phyloP scores from a whole-genome alignment of 2,113 vertebrate genomes.

The Tenrec ecaudatus region DNA sequence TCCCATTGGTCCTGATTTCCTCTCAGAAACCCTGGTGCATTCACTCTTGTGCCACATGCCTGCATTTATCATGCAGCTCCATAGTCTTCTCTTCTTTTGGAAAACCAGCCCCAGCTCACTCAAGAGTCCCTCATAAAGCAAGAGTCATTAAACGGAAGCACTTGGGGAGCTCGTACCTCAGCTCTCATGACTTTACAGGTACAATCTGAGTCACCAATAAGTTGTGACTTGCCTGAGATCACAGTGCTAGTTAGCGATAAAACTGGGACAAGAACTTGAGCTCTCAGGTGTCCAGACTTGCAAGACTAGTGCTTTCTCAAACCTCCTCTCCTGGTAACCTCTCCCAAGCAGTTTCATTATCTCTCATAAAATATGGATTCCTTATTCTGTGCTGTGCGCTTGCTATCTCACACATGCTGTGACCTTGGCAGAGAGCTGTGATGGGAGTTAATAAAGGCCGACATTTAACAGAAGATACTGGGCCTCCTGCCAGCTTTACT shows the following conservation, averaged over 20 bases:
- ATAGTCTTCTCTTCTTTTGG: neutral
- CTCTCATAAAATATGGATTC: neutral
- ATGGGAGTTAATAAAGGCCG: neutral
- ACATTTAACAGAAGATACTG: neutral
- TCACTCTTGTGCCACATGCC: neutral
- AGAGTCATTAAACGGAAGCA: neutral
- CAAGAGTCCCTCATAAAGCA: neutral
- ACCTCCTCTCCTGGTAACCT: neutral
- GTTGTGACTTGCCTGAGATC: conserved; percentile 66
- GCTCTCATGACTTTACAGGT: conserved; percentile 15
- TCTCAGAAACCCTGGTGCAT: neutral
- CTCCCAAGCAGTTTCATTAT: neutral
- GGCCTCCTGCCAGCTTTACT: neutral
- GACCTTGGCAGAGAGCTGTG: neutral
- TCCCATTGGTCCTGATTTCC: neutral
- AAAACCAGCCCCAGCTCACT: neutral
- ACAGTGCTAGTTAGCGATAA: conserved; percentile 16
- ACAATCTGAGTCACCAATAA: conserved; percentile 61
- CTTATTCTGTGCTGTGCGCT: neutral
- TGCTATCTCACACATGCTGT: neutral
- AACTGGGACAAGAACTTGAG: conserved; percentile 41
- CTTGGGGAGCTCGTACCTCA: conserved; percentile 1
- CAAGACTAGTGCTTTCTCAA: neutral
- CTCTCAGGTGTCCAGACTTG: conserved; percentile 54
- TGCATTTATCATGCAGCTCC: conserved; percentile 1